Evolutionary conservation across 2,888 invertebrate genomes (phyloP).

Genomic region (Dione vanillae): DNA sequence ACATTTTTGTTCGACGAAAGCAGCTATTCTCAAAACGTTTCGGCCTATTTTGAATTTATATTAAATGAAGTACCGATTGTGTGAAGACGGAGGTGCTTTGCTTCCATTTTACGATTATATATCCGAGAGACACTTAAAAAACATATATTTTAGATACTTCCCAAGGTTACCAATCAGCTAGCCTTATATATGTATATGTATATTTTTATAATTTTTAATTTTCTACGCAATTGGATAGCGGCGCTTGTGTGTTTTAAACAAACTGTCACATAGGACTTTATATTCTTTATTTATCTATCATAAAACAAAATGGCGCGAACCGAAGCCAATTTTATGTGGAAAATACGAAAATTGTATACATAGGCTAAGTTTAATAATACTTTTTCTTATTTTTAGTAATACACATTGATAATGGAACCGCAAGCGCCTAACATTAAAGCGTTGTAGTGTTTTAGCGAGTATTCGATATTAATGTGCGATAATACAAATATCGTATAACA

Average conservation of each 20-base stretch:
- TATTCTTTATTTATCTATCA: not conserved
- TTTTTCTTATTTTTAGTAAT: not conserved
- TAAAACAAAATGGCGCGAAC: not conserved
- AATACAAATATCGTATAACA: slow-evolving; percentile 14
- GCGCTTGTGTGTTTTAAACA: slow-evolving; percentile 62
- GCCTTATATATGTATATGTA: slow-evolving; percentile 71
- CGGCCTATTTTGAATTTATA: slow-evolving; percentile 15
- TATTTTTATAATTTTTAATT: slow-evolving; percentile 56
- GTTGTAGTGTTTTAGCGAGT: slow-evolving; percentile 15
- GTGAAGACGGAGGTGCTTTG: slow-evolving; percentile 44
- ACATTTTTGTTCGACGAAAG: not conserved
- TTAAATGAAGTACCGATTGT: slow-evolving; percentile 34
- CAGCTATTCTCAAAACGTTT: slow-evolving; percentile 2
- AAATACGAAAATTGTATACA: not conserved
- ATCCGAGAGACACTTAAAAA: slow-evolving; percentile 68
- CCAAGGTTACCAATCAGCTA: slow-evolving; percentile 83
- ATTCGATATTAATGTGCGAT: slow-evolving; percentile 7
- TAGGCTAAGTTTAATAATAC: not conserved
- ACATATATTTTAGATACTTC: slow-evolving; percentile 69
- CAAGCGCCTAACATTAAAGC: slow-evolving; percentile 37
- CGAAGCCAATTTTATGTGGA: not conserved
- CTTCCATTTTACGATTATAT: slow-evolving; percentile 58
- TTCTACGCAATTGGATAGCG: slow-evolving; percentile 65
- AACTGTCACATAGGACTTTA: not conserved
- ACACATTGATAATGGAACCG: slow-evolving; percentile 18